Evolutionary conservation across 2,797 vertebrate genomes (phyloP).

Genomic region (Chelonia mydas): DNA sequence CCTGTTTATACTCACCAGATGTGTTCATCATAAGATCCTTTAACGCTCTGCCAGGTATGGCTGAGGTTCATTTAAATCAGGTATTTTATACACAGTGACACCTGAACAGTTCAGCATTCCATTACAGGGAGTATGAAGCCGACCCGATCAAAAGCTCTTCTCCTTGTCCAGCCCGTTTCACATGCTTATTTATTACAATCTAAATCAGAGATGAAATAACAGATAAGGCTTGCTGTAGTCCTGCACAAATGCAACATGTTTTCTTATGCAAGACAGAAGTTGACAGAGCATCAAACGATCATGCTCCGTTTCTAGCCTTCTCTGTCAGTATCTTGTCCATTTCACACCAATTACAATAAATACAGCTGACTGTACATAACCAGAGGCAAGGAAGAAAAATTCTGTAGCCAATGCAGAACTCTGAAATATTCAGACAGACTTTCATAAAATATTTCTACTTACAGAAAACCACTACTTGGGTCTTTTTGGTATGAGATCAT

Average conservation of each 20-base stretch:
- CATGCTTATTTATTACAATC: constrained; percentile 38
- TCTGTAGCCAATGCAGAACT: constrained; percentile 15
- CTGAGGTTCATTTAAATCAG: neutral
- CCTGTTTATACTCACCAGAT: neutral
- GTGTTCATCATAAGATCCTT: neutral
- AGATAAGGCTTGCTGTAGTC: constrained; percentile 55
- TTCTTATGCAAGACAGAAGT: constrained; percentile 55
- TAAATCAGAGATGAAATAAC: constrained; percentile 35
- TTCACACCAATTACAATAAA: constrained; percentile 58
- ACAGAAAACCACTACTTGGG: neutral
- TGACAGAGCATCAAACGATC: constrained; percentile 71
- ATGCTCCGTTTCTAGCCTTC: constrained; percentile 59
- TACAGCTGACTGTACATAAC: constrained; percentile 36
- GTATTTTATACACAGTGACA: neutral
- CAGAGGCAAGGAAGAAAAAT: constrained; percentile 13
- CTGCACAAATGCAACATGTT: constrained; percentile 55
- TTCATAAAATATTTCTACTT: constrained; percentile 8
- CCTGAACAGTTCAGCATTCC: neutral
- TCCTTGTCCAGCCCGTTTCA: neutral
- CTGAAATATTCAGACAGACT: constrained; percentile 6
- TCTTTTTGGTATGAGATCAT: constrained; percentile 1
- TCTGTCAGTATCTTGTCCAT: constrained; percentile 64
- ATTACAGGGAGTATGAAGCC: neutral
- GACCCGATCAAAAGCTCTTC: neutral
- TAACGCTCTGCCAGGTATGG: neutral